phyloP scores from a whole-genome alignment of 2,888 invertebrate genomes.

The Trichogramma dendrolimi region DNA sequence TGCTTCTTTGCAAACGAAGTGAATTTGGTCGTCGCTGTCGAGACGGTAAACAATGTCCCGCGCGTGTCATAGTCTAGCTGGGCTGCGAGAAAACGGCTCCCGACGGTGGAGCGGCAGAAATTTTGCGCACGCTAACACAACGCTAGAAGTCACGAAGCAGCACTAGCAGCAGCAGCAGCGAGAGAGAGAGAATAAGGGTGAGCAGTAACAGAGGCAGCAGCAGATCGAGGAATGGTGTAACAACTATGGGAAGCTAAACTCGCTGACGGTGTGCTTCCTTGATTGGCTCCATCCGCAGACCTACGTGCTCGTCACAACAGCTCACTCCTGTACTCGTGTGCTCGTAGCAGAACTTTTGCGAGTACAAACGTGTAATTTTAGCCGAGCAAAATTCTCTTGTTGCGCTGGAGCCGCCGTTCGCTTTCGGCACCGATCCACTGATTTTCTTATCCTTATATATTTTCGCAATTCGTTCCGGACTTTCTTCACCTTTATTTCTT shows the following conservation, averaged over 20 bases:
- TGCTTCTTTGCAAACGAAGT: no score
- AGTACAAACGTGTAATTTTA: neutral
- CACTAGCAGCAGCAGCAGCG: neutral
- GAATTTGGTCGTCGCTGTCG: neutral
- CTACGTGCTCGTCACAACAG: slow-evolving; percentile 53
- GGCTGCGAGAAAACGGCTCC: slow-evolving; percentile 22
- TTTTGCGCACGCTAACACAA: slow-evolving; percentile 9
- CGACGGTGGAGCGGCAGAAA: neutral
- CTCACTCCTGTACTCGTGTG: slow-evolving; percentile 35
- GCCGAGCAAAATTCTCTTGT: neutral
- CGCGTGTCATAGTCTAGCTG: slow-evolving; percentile 16
- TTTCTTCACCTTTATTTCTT: neutral
- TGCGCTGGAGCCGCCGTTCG: neutral
- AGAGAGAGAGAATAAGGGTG: slow-evolving; percentile 8
- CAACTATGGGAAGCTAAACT: slow-evolving; percentile 44
- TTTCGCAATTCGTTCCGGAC: neutral
- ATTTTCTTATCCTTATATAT: neutral
- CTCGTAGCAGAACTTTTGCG: neutral
- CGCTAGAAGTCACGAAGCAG: slow-evolving; percentile 35
- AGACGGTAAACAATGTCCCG: slow-evolving; percentile 24
- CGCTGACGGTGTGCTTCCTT: slow-evolving; percentile 48
- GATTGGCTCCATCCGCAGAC: slow-evolving; percentile 51
- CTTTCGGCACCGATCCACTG: neutral
- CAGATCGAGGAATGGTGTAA: slow-evolving; percentile 39
- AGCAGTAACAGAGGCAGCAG: slow-evolving; percentile 28